These are phyloP conservation scores for Mizuhopecten yessoensis DNA, from an alignment of 1,140 invertebrate species.

Conservation along the genomic window DNA sequence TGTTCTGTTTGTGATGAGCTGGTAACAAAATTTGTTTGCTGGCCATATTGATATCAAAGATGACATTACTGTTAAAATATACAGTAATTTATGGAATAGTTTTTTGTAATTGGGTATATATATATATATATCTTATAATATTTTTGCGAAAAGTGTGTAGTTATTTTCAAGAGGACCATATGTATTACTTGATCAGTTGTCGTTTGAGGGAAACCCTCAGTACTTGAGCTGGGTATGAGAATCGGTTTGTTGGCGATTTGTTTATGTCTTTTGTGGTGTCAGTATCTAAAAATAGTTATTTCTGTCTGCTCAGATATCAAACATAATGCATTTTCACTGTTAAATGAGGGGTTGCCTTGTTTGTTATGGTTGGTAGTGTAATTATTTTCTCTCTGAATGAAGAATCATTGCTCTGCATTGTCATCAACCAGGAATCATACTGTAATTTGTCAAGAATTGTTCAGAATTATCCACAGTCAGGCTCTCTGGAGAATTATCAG, in stretches of 20 bases:
- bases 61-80: no score
- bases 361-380: not conserved
- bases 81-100: no score
- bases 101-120: no score
- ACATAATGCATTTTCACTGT: not conserved
- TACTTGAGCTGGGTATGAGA: not conserved
- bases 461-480: not conserved
- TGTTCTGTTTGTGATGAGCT: no score
- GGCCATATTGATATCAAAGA: no score
- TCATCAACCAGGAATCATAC: not conserved
- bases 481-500: not conserved
- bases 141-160: no score
- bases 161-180: no score
- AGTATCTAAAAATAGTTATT: constrained; percentile 33
- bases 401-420: not conserved
- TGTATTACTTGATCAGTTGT: no score
- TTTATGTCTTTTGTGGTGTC: constrained; percentile 12
- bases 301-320: constrained; percentile 31
- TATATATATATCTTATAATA: no score
- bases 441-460: constrained; percentile 26
- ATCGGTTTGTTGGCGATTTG: not conserved
- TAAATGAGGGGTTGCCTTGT: not conserved
- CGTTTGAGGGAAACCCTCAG: no score
- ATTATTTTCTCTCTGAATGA: constrained; percentile 2
- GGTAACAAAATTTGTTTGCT: no score